A percentile compares a stretch with the other conserved stretches of the same genome.
Evolutionary conservation across 2,797 vertebrate species (phyloP).

Genomic region (Furcifer pardalis): DNA sequence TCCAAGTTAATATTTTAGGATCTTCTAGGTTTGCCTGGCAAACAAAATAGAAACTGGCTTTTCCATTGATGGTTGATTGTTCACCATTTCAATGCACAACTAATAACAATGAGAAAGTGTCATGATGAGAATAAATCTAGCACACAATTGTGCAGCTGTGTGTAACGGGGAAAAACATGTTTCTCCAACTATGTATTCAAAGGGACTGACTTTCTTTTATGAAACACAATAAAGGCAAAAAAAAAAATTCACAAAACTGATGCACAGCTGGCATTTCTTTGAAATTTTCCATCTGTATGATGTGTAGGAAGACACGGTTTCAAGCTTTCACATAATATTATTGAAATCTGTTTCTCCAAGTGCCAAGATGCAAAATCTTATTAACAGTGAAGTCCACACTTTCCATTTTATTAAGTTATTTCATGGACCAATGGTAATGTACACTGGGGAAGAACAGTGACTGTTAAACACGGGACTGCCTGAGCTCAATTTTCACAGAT

Average conservation of each 20-base stretch:
- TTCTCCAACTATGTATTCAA: slow-evolving; percentile 36
- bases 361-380: slow-evolving; percentile 27
- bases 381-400: slow-evolving; percentile 39
- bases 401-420: neutral
- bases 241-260: neutral
- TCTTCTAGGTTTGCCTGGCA: neutral
- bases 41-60: neutral
- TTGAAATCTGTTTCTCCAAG: slow-evolving; percentile 8
- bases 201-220: slow-evolving; percentile 29
- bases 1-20: neutral
- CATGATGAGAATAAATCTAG: slow-evolving; percentile 27
- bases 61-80: neutral
- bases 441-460: neutral
- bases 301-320: slow-evolving; percentile 24
- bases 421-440: too few relatives aligned
- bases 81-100: slow-evolving; percentile 28
- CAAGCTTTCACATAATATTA: slow-evolving; percentile 33
- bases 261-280: slow-evolving; percentile 36
- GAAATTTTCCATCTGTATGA: slow-evolving; percentile 24
- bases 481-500: neutral
- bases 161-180: neutral
- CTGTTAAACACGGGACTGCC: neutral
- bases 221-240: slow-evolving; percentile 4
- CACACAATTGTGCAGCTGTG: slow-evolving; percentile 50
- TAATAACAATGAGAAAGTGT: slow-evolving; percentile 13